Conservation (phyloP, 2,797 vertebrate genomes). For the Danio albolineatus region DNA sequence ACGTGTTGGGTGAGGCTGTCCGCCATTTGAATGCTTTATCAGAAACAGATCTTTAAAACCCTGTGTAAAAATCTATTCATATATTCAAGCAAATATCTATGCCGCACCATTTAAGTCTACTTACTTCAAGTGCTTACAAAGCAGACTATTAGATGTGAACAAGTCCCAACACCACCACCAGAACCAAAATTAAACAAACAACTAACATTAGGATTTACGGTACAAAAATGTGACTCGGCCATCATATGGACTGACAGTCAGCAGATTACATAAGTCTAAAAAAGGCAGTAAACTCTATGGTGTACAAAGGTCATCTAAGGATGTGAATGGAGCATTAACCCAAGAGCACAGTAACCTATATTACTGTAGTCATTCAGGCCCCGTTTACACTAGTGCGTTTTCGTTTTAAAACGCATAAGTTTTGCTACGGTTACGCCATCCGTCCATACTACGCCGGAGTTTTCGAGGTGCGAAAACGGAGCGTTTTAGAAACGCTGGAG, state of each 20-base stretch:
- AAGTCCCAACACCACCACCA: neutral
- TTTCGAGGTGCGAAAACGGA: no score
- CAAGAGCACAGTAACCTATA: constrained; percentile 30
- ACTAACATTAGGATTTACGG: neutral
- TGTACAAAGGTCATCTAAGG: constrained; percentile 31
- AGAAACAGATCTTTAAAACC: neutral
- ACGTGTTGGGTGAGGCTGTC: neutral
- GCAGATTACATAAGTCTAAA: constrained; percentile 3
- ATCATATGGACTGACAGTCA: neutral
- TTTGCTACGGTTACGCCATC: no score
- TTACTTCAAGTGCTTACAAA: neutral
- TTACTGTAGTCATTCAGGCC: neutral
- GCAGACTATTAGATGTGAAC: neutral
- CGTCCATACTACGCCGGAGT: no score
- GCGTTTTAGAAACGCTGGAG: no score
- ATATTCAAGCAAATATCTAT: neutral
- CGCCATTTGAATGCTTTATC: neutral
- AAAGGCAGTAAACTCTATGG: neutral
- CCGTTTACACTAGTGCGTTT: no score
- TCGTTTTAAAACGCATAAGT: no score
- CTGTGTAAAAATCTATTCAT: neutral
- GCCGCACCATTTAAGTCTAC: neutral
- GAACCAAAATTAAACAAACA: neutral
- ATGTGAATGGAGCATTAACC: neutral
- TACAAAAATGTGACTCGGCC: neutral